Base-by-base conservation (phyloP, 2,797 vertebrate species). In the Sebastes itinus region DNA sequence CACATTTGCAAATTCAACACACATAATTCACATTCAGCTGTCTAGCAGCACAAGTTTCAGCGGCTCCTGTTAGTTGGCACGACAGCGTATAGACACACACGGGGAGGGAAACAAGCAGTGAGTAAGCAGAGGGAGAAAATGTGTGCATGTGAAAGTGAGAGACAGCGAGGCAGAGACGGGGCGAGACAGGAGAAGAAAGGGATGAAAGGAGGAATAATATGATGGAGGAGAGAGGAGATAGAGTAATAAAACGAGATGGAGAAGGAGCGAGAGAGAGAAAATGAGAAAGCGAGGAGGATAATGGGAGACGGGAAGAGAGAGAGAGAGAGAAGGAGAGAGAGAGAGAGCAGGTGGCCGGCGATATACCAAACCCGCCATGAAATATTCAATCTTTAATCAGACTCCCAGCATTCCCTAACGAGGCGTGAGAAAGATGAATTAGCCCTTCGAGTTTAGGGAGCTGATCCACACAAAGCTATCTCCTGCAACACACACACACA, bases 301-400 rank as follows among this genome's bases (percentile, higher is more conserved):
- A 84, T 77, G 55, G 69, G 62, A 81, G 72, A 77, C 12, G 56
- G 18, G n/a, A 18, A 13, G 25, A 67, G 75, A 64, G 32, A 52
- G 46, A 70, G 55, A 67, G 54, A 33, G 49, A 58, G 70, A 76
- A 32, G 60, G 66, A 67, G 63, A 78, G 64, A 58, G 32, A 59
- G 72, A 75, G 84, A 81, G 85, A 89, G 88, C 89, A 92, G 92
- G 93, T 92, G 93, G 92, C 77, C 80, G 64, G 86, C 82, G 66
- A 90, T 28, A 49, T 6, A 49, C 71, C 89, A 92, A 89, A 89
- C 90, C 90, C 75, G 68, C 89, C 82, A 92, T 94, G 87, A 90
- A 94, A 94, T 93, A 93, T 94, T 94, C 94, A 94, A 92, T 93
- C 95, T 95, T 95, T 93, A 94, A 95, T 95, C 92, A 92, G 92